A percentile compares a stretch with the other conserved stretches of the same genome.
These are phyloP conservation scores for Taphrorychus bicolor DNA, from an alignment of 2,888 invertebrate species.

Conservation along the genomic window DNA sequence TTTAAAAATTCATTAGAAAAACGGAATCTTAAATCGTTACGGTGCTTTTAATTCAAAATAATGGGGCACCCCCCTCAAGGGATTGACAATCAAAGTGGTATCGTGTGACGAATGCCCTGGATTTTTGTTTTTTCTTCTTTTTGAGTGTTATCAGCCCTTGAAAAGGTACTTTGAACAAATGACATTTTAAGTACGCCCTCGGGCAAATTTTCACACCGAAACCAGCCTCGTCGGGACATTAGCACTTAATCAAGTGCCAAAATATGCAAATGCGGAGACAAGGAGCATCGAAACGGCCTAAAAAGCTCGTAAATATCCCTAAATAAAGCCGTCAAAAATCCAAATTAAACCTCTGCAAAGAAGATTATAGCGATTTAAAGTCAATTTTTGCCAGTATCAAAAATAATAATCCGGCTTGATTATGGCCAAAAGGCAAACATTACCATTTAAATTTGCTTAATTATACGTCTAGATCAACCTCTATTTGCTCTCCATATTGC, in stretches of 20 bases:
- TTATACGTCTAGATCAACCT: conserved; percentile 35
- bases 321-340: conserved; percentile 35
- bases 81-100: conserved; percentile 20
- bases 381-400: conserved; percentile 33
- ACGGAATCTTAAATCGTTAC: conserved; percentile 14
- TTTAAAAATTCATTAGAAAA: conserved; percentile 38
- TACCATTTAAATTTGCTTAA: conserved; percentile 41
- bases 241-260: conserved; percentile 30
- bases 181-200: conserved; percentile 24
- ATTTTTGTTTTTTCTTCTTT: not conserved
- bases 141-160: not conserved
- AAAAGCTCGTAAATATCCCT: conserved; percentile 30
- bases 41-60: conserved; percentile 22
- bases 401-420: too few species aligned
- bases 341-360: conserved; percentile 28
- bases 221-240: conserved; percentile 1
- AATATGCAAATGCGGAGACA: conserved; percentile 26
- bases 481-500: conserved; percentile 33
- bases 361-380: conserved; percentile 33
- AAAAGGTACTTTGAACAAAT: not conserved
- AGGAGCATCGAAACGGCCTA: conserved; percentile 9
- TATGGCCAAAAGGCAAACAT: conserved; percentile 33
- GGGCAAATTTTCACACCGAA: conserved; percentile 25
- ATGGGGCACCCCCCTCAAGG: conserved; percentile 19
- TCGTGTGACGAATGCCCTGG: conserved; percentile 17